phyloP scores from a whole-genome alignment of 2,113 vertebrate species.

The Centropus bengalensis region DNA sequence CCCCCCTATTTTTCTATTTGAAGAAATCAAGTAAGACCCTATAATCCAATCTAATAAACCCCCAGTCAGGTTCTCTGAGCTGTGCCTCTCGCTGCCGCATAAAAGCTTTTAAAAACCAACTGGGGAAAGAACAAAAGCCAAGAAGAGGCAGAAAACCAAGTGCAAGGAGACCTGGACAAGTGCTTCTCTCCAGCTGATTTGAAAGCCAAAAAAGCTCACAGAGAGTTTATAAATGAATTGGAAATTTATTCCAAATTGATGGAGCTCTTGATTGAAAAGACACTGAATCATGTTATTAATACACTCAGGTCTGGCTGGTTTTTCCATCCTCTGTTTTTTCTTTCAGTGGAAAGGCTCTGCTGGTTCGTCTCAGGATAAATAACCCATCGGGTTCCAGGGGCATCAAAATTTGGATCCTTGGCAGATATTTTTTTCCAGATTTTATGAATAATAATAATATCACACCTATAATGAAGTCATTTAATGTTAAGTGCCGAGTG shows the following conservation, averaged over 20 bases:
- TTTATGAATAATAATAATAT: constrained; percentile 42
- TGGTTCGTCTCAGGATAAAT: constrained; percentile 44
- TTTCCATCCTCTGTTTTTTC: not conserved
- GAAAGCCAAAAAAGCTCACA: constrained; percentile 9
- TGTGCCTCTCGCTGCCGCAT: not conserved
- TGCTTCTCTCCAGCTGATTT: not conserved
- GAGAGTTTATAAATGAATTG: constrained; percentile 31
- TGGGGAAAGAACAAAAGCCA: not conserved
- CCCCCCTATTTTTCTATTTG: not conserved
- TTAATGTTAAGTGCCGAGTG: not conserved
- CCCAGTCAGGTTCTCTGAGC: not conserved
- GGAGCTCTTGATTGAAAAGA: constrained; percentile 47
- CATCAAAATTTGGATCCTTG: not conserved
- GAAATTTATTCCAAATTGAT: constrained; percentile 57
- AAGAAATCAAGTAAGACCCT: not conserved
- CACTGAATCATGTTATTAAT: constrained; percentile 34
- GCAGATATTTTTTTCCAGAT: not conserved
- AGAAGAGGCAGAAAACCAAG: not conserved
- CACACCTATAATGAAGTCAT: not conserved
- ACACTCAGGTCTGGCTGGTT: not conserved
- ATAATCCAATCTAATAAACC: constrained; percentile 18
- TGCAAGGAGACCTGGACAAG: not conserved
- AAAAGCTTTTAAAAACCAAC: not conserved
- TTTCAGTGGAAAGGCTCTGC: not conserved
- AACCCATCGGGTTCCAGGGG: constrained; percentile 1